A percentile compares a stretch with the other conserved stretches of the same genome.
phyloP scores from a whole-genome alignment of 2,113 vertebrate genomes.

The Tenebrosternarchus preto region DNA sequence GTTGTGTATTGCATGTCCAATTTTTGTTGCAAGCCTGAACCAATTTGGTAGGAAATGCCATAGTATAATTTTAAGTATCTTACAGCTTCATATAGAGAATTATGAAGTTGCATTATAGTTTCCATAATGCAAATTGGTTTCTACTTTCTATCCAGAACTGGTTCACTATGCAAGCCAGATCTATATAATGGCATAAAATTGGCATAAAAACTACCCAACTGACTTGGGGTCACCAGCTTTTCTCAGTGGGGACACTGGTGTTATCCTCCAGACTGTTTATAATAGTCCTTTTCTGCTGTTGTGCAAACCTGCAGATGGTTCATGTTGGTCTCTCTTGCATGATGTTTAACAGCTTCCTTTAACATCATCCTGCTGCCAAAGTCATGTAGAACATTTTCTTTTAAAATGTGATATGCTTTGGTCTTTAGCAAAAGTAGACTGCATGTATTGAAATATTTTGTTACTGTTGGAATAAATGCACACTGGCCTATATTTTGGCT shows the following conservation, averaged over 20 bases:
- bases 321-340: not conserved
- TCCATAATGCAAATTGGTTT: conserved; percentile 9
- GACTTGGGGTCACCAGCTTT: not conserved
- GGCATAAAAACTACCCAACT: not conserved
- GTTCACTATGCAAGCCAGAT: conserved; percentile 25
- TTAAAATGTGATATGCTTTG: not conserved
- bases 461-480: not conserved
- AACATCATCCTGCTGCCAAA: not conserved
- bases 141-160: conserved; percentile 10
- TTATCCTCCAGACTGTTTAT: not conserved
- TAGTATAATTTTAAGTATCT: conserved; percentile 38
- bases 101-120: not conserved
- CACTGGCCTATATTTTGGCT: conserved; percentile 14
- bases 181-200: conserved; percentile 20
- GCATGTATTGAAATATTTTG: not conserved
- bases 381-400: not conserved
- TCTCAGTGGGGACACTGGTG: not conserved
- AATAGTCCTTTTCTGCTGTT: no score
- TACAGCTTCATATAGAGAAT: conserved; percentile 15
- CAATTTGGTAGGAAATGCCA: conserved; percentile 34
- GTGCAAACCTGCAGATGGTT: no score
- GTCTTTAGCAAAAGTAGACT: conserved; percentile 2
- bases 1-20: not conserved
- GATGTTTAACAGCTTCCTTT: not conserved
- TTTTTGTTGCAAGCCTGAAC: conserved; percentile 13